Conservation (phyloP, 2,888 invertebrate species). For the Clistopyga incitator region DNA sequence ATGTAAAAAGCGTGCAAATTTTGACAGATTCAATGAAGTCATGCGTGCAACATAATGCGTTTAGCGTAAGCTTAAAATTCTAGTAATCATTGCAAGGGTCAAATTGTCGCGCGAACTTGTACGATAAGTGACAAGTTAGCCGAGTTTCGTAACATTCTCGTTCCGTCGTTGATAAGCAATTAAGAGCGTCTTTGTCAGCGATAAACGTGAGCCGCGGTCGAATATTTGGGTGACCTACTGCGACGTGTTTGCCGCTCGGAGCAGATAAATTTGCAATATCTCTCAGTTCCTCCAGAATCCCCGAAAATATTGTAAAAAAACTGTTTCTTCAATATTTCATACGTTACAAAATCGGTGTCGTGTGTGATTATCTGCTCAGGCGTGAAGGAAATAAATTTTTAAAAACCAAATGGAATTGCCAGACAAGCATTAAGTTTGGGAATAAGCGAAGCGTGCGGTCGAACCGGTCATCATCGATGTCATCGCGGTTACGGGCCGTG, state of each 20-base stretch:
- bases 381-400: neutral
- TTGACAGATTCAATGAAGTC: too few species aligned
- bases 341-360: constrained; percentile 25
- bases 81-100: neutral
- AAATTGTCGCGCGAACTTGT: constrained; percentile 10
- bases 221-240: constrained; percentile 61
- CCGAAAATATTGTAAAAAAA: neutral
- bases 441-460: constrained; percentile 26
- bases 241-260: neutral
- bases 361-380: constrained; percentile 12
- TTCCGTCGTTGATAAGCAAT: constrained; percentile 17
- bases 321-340: neutral
- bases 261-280: constrained; percentile 17
- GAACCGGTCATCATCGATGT: constrained; percentile 40
- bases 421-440: neutral
- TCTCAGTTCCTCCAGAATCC: neutral
- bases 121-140: constrained; percentile 31
- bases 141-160: constrained; percentile 14
- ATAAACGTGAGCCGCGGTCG: constrained; percentile 10
- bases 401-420: neutral
- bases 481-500: constrained; percentile 3
- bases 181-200: constrained; percentile 27
- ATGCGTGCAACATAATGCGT: too few species aligned
- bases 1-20: too few species aligned
- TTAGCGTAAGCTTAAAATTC: too few species aligned